Percentiles rank a stretch among this genome's conserved stretches.
Conservation (phyloP, 2,113 vertebrate genomes). For the Pollachius pollachius region DNA sequence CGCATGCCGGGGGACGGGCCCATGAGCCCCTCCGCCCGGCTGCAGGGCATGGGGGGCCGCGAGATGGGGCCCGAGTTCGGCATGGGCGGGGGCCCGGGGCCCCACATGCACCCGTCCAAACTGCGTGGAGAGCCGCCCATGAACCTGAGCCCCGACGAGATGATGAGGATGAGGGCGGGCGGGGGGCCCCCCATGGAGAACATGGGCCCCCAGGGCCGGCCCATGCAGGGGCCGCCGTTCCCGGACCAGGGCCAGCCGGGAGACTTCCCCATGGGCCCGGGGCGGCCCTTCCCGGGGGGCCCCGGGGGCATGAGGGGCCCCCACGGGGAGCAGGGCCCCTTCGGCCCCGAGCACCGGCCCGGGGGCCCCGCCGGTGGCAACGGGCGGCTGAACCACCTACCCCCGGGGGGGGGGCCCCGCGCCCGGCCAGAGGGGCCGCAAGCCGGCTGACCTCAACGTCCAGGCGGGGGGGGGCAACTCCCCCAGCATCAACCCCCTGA, state of each 20-base stretch:
- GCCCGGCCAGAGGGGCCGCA: conserved; percentile 82
- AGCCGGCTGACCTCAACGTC: conserved; percentile 87
- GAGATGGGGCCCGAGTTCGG: conserved; percentile 87
- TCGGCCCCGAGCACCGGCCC: conserved; percentile 91
- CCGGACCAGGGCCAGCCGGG: conserved; percentile 88
- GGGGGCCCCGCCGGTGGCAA: conserved; percentile 75
- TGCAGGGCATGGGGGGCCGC: conserved; percentile 89
- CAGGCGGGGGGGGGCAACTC: conserved; percentile 89
- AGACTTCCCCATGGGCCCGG: conserved; percentile 89
- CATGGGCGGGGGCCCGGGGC: conserved; percentile 78
- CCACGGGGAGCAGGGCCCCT: conserved; percentile 80
- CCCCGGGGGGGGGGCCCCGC: conserved; percentile 72
- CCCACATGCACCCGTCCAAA: conserved; percentile 90
- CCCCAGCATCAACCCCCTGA: conserved; percentile 94
- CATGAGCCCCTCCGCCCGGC: conserved; percentile 92
- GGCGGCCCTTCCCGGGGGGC: conserved; percentile 88
- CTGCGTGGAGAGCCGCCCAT: conserved; percentile 81
- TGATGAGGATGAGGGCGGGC: conserved; percentile 85
- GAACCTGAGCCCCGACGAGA: conserved; percentile 87
- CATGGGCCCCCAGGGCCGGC: conserved; percentile 86
- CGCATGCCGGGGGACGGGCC: conserved; percentile 91
- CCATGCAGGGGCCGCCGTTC: conserved; percentile 84
- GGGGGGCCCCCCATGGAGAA: conserved; percentile 81
- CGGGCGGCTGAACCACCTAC: conserved; percentile 93
- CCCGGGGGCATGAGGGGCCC: conserved; percentile 85